Evolutionary conservation across 2,113 vertebrate species (phyloP), one percentile per base, ranked within the genome.

Genomic region (Turnix velox): DNA sequence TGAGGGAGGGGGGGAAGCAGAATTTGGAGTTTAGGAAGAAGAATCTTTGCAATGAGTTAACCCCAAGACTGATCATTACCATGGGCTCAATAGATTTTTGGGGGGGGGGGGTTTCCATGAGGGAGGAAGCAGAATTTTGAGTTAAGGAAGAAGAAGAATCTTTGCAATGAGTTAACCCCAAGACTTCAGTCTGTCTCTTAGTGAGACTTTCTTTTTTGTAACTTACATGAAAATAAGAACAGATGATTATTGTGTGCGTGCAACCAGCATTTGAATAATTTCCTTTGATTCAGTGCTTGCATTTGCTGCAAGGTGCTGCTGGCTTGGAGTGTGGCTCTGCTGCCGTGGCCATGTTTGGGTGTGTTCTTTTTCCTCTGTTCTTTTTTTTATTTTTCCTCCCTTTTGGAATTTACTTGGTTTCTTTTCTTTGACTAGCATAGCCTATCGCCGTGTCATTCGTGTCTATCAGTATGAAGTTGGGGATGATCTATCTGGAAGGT

Each of bases 401-500:
- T 62, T 93, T 82, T 96, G 96, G 96, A 96, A 98, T 97, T 98
- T 88, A 98, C 96, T 89, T 97, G 96, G 97, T 98, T 97, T 98
- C 97, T 98, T 97, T 97, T 98, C 98, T 99, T 97, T 98, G 96
- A 98, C 92, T 99, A 99, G 98, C 98, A 98, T 99, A 98, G 99
- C 99, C 9, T 99, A 99, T 96, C 99, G 99, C 81, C 98, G 98
- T 97, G 98, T 99, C 98, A 98, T 99, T 98, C 98, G 98, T 98
- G 98, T 99, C 97, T 98, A 98, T 99, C 98, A 99, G 97, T 99
- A 99, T 98, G 98, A 99, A 98, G 99, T 99, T 98, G 98, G 98
- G 98, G 99, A 99, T 98, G 99, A 99, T 98, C 99, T 99, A 96
- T 99, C 98, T 97, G 99, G 98, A 99, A 99, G 99, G 99, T 99